Evolutionary conservation across 2,797 vertebrate species (phyloP).

Genomic region (Somateria mollissima): DNA sequence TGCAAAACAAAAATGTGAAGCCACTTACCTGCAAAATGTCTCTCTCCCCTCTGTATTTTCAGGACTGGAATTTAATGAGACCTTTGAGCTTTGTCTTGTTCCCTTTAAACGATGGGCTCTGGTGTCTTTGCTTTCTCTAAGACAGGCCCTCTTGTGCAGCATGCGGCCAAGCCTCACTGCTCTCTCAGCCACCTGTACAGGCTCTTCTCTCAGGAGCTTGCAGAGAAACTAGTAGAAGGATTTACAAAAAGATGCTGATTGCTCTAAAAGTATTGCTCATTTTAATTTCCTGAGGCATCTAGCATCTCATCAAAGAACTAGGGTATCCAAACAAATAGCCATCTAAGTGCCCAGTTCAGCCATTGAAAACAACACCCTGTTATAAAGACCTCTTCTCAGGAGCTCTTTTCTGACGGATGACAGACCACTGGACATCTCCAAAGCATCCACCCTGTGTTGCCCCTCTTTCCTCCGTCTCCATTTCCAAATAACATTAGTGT

Average conservation of each 20-base stretch:
- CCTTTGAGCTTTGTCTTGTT: neutral
- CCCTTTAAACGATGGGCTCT: neutral
- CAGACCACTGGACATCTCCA: neutral
- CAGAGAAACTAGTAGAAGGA: neutral
- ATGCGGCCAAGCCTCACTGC: neutral
- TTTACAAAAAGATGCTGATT: neutral
- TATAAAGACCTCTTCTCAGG: neutral
- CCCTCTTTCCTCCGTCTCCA: neutral
- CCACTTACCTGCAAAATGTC: neutral
- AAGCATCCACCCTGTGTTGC: neutral
- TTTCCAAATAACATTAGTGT: neutral
- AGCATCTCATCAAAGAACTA: neutral
- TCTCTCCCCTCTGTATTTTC: neutral
- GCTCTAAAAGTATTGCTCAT: neutral
- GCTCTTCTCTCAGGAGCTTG: neutral
- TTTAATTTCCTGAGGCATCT: slow-evolving; percentile 34
- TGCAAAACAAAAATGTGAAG: neutral
- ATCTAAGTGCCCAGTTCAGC: neutral
- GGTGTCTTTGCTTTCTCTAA: neutral
- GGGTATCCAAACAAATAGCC: slow-evolving; percentile 24
- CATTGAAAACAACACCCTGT: neutral
- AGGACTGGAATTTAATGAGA: neutral
- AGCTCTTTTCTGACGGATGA: neutral
- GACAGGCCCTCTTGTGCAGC: neutral
- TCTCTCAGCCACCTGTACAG: neutral